Evolutionary conservation across 2,113 vertebrate genomes (phyloP).

Genomic region (Hippocampus zosterae): DNA sequence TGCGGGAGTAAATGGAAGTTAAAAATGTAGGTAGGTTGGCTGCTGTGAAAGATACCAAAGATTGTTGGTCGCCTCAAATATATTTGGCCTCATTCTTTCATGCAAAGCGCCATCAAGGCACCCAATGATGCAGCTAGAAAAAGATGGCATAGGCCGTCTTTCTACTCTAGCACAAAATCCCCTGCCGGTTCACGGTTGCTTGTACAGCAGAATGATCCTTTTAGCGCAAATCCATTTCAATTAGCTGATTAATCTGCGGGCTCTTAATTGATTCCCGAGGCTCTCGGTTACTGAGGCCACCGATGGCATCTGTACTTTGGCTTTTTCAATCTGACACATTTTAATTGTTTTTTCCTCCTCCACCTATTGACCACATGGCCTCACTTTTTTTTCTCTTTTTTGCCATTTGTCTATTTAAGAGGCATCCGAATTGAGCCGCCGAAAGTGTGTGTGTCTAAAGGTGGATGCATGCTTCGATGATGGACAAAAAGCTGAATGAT

Average conservation of each 20-base stretch:
- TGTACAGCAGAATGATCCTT: constrained; percentile 12
- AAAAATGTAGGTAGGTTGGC: background rate
- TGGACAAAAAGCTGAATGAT: constrained; percentile 63
- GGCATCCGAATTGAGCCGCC: constrained; percentile 28
- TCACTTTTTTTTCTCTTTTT: constrained; percentile 3
- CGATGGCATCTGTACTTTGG: constrained; percentile 18
- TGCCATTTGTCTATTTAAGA: constrained; percentile 15
- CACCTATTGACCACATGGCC: constrained; percentile 21
- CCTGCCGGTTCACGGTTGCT: background rate
- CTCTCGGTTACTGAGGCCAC: constrained; percentile 38
- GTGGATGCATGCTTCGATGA: constrained; percentile 44
- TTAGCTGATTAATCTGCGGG: constrained; percentile 54
- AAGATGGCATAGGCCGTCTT: background rate
- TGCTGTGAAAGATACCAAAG: background rate
- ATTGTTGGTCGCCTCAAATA: background rate
- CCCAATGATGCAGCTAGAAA: background rate
- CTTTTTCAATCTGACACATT: constrained; percentile 28
- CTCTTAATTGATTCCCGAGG: constrained; percentile 45
- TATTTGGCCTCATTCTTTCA: background rate
- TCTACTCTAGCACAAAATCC: background rate
- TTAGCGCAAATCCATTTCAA: constrained; percentile 65
- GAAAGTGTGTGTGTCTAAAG: constrained; percentile 25
- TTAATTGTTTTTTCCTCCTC: constrained; percentile 45
- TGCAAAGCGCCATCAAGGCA: background rate
- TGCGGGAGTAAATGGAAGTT: background rate